Conservation (phyloP, 2,888 invertebrate genomes). For the Amblyjoppa proteus region DNA sequence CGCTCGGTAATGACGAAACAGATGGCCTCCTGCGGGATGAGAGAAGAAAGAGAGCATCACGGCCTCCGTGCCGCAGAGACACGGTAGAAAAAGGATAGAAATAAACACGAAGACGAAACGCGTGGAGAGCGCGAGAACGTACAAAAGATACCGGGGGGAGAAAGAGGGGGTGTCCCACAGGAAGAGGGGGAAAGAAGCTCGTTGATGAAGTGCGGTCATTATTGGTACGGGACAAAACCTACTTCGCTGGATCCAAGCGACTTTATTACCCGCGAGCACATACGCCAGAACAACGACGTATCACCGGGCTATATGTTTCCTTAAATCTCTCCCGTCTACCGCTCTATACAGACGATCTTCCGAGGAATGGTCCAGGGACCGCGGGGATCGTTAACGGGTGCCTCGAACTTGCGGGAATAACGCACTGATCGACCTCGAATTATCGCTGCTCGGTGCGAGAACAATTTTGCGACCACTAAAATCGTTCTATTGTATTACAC, state of each 20-base stretch:
- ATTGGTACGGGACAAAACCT: slow-evolving; percentile 83
- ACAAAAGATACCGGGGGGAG: slow-evolving; percentile 56
- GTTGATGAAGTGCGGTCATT: slow-evolving; percentile 84
- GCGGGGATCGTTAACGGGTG: slow-evolving; percentile 57
- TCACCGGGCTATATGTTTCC: slow-evolving; percentile 56
- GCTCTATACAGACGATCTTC: slow-evolving; percentile 18
- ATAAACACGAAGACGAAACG: slow-evolving; percentile 55
- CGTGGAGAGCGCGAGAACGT: slow-evolving; percentile 62
- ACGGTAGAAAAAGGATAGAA: slow-evolving; percentile 57
- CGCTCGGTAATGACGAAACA: slow-evolving; percentile 84
- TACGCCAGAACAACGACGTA: slow-evolving; percentile 67
- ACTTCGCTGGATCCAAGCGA: slow-evolving; percentile 79
- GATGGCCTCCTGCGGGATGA: slow-evolving; percentile 82
- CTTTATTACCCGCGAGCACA: slow-evolving; percentile 84
- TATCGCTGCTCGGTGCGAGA: background rate
- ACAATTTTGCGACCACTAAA: background rate
- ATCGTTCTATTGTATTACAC: background rate
- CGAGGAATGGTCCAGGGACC: slow-evolving; percentile 51
- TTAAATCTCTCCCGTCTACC: slow-evolving; percentile 57
- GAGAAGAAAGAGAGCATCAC: slow-evolving; percentile 56
- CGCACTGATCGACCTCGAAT: slow-evolving; percentile 24
- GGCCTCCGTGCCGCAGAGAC: slow-evolving; percentile 23
- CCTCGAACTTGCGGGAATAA: slow-evolving; percentile 22
- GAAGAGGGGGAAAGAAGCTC: slow-evolving; percentile 75
- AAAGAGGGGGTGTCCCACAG: slow-evolving; percentile 77